Evolutionary conservation across 2,888 invertebrate species (phyloP).

Genomic region (Polylopha cassiicola): DNA sequence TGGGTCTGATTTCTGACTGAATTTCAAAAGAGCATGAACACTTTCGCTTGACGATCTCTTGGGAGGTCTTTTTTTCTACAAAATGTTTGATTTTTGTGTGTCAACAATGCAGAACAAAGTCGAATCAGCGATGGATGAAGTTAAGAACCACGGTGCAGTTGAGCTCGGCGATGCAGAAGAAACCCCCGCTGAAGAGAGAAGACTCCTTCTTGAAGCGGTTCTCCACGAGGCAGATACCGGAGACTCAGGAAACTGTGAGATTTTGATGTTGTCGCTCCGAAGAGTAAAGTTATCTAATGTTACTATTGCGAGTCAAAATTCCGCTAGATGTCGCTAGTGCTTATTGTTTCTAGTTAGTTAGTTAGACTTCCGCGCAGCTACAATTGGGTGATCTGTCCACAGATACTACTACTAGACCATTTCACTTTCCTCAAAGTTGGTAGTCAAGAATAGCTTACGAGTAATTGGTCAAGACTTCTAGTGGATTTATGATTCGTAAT

Average conservation of each 20-base stretch:
- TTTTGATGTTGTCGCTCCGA: conserved; percentile 20
- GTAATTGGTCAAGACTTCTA: no score
- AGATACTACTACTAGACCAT: no score
- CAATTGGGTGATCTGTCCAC: no score
- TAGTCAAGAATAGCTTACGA: no score
- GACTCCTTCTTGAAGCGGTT: conserved; percentile 96
- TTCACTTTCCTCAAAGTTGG: no score
- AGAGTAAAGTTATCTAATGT: not conserved
- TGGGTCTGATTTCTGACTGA: no score
- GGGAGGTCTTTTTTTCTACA: conserved; percentile 20
- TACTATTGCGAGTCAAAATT: no score
- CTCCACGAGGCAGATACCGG: conserved; percentile 93
- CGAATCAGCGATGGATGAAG: conserved; percentile 98
- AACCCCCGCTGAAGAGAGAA: conserved; percentile 92
- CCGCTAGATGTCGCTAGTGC: no score
- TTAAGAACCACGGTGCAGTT: conserved; percentile 94
- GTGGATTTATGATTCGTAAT: no score
- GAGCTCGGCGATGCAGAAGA: conserved; percentile 92
- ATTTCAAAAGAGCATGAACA: no score
- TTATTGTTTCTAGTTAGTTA: no score
- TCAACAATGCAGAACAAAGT: conserved; percentile 84
- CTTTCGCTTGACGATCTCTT: conserved; percentile 12
- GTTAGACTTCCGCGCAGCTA: no score
- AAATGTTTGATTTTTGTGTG: conserved; percentile 26
- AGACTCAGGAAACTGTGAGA: conserved; percentile 87